Evolutionary conservation across 2,888 invertebrate species (phyloP).

Genomic region (Mylabris sibirica): DNA sequence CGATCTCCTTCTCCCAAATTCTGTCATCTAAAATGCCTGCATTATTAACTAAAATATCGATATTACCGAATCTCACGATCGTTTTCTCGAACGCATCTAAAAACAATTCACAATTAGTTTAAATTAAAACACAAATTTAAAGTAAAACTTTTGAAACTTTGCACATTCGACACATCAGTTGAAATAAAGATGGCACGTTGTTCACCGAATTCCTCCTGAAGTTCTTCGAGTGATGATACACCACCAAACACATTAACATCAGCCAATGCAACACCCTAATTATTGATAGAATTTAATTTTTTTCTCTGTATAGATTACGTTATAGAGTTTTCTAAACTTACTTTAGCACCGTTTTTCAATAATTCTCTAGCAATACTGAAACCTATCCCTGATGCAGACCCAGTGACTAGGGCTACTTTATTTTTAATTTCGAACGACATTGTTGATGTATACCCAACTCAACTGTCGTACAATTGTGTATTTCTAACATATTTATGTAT

Average conservation of each 20-base stretch:
- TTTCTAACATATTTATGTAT: too few relatives aligned
- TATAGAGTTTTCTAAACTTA: constrained; percentile 15
- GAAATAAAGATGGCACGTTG: constrained; percentile 72
- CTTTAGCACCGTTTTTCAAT: constrained; percentile 38
- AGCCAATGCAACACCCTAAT: constrained; percentile 40
- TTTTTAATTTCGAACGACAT: constrained; percentile 30
- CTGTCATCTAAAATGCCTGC: constrained; percentile 33
- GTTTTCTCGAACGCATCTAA: constrained; percentile 74
- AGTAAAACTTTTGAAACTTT: constrained; percentile 71
- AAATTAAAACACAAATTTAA: constrained; percentile 34
- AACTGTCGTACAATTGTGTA: too few relatives aligned
- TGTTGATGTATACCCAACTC: background rate
- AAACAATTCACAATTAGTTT: constrained; percentile 40
- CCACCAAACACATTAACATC: constrained; percentile 55
- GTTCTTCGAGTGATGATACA: constrained; percentile 68
- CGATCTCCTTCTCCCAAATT: constrained; percentile 31
- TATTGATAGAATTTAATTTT: too few relatives aligned
- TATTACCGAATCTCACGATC: constrained; percentile 69
- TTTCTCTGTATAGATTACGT: constrained; percentile 13
- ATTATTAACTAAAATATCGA: constrained; percentile 68
- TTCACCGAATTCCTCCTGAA: constrained; percentile 69
- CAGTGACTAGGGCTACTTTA: constrained; percentile 46
- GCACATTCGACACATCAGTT: constrained; percentile 75
- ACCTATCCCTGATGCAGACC: constrained; percentile 44
- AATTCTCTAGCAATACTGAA: constrained; percentile 37